These are phyloP conservation scores for Piaya cayana DNA, from an alignment of 2,113 vertebrate genomes.

Conservation along the genomic window DNA sequence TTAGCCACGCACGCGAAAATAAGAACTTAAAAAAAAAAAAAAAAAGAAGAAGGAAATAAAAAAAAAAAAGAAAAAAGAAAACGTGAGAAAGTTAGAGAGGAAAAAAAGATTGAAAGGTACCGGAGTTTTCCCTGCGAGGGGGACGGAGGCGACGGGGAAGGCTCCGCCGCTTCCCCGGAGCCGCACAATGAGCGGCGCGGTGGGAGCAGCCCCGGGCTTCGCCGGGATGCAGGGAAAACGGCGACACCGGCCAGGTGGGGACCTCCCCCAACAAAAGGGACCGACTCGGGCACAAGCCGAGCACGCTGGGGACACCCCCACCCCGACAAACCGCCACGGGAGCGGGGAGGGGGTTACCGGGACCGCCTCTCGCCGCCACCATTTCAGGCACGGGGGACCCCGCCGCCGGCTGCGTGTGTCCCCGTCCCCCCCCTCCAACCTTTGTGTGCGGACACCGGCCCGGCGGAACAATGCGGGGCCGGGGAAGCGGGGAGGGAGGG, in stretches of 20 bases:
- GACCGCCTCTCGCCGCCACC: constrained; percentile 61
- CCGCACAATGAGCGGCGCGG: constrained; percentile 10
- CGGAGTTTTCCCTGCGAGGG: neutral
- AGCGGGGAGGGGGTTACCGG: neutral
- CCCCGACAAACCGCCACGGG: neutral
- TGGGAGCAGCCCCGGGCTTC: neutral
- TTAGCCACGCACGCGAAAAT: neutral
- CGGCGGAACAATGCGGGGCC: constrained; percentile 27
- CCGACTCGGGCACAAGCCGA: neutral
- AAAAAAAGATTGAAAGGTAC: neutral
- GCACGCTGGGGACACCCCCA: neutral
- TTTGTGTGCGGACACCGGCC: constrained; percentile 52
- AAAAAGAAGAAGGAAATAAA: no score
- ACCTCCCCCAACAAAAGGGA: neutral
- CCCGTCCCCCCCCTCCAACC: neutral
- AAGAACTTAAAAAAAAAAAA: neutral
- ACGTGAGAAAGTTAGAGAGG: neutral
- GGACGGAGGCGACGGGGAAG: neutral
- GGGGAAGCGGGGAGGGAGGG: neutral
- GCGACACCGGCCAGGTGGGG: neutral
- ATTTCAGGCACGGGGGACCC: constrained; percentile 68
- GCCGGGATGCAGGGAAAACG: neutral
- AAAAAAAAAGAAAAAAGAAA: no score
- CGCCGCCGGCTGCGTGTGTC: neutral
- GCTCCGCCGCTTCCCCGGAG: neutral